Evolutionary conservation across 2,888 invertebrate genomes (phyloP).

Genomic region (Leucoptera coffeella): DNA sequence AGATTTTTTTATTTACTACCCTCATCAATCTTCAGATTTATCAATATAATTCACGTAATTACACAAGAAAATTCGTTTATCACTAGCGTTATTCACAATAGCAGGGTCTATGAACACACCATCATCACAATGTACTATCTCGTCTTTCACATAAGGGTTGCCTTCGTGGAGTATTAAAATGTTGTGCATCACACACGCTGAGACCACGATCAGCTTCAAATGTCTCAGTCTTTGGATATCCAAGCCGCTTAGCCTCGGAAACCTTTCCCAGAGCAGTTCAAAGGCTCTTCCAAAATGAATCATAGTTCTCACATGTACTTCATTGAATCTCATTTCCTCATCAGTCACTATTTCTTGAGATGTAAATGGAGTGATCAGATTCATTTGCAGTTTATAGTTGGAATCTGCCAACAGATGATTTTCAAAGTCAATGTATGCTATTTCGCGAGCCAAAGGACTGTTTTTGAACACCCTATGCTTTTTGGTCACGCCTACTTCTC

Average conservation of each 20-base stretch:
- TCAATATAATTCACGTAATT: constrained; percentile 38
- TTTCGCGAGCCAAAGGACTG: constrained; percentile 20
- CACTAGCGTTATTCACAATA: constrained; percentile 26
- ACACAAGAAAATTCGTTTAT: constrained; percentile 39
- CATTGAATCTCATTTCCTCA: constrained; percentile 44
- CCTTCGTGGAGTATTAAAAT: constrained; percentile 37
- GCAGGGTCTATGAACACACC: constrained; percentile 25
- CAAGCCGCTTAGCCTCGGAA: constrained; percentile 28
- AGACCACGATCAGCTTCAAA: constrained; percentile 20
- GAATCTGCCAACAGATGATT: constrained; percentile 36
- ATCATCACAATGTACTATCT: constrained; percentile 24
- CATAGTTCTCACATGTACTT: constrained; percentile 29
- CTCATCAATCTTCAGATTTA: too few relatives aligned
- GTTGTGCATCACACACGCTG: constrained; percentile 37
- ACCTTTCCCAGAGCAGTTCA: constrained; percentile 28
- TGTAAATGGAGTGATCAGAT: constrained; percentile 33
- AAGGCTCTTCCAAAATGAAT: constrained; percentile 33
- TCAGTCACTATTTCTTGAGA: constrained; percentile 30
- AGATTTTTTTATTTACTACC: too few relatives aligned
- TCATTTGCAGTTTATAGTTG: constrained; percentile 28
- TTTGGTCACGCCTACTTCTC: constrained; percentile 21
- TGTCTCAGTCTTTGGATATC: constrained; percentile 22
- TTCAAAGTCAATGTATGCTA: constrained; percentile 31
- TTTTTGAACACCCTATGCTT: constrained; percentile 31
- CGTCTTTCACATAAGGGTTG: constrained; percentile 23